These are phyloP conservation scores for Ectropis grisescens DNA, from an alignment of 1,140 invertebrate species.

Conservation along the genomic window DNA sequence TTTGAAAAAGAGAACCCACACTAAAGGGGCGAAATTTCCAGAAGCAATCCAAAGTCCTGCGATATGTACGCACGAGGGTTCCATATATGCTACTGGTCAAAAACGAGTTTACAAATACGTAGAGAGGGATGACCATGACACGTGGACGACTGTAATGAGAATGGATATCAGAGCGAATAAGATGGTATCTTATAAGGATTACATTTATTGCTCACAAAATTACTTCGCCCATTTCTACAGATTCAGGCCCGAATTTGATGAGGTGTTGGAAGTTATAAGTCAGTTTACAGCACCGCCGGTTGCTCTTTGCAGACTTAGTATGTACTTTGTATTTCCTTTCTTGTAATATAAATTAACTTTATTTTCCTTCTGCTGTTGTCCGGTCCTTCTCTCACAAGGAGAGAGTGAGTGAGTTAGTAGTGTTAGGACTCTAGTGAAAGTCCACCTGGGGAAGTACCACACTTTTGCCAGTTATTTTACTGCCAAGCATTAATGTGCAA, in stretches of 20 bases:
- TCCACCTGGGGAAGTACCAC: too few species aligned
- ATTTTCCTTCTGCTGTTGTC: too few species aligned
- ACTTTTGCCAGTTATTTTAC: too few species aligned
- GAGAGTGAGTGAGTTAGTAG: too few species aligned
- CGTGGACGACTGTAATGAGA: constrained; percentile 24
- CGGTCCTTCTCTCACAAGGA: too few species aligned
- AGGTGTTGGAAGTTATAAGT: constrained; percentile 25
- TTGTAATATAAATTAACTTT: too few species aligned
- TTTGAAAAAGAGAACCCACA: constrained; percentile 33
- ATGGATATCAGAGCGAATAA: constrained; percentile 34
- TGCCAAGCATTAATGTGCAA: too few species aligned
- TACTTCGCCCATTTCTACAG: constrained; percentile 44
- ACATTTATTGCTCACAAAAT: constrained; percentile 45
- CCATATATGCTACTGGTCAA: constrained; percentile 35
- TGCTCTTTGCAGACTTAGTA: constrained; percentile 38
- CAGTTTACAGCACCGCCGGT: constrained; percentile 31
- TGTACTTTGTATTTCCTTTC: constrained; percentile 9
- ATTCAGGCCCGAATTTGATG: constrained; percentile 30
- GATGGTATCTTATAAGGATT: constrained; percentile 36
- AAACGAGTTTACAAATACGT: constrained; percentile 43
- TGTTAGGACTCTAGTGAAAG: too few species aligned
- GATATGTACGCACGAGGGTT: constrained; percentile 30
- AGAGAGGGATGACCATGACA: constrained; percentile 19
- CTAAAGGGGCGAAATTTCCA: constrained; percentile 37
- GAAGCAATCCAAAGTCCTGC: constrained; percentile 44